phyloP scores from a whole-genome alignment of 2,113 vertebrate genomes.

The Peromyscus californicus region DNA sequence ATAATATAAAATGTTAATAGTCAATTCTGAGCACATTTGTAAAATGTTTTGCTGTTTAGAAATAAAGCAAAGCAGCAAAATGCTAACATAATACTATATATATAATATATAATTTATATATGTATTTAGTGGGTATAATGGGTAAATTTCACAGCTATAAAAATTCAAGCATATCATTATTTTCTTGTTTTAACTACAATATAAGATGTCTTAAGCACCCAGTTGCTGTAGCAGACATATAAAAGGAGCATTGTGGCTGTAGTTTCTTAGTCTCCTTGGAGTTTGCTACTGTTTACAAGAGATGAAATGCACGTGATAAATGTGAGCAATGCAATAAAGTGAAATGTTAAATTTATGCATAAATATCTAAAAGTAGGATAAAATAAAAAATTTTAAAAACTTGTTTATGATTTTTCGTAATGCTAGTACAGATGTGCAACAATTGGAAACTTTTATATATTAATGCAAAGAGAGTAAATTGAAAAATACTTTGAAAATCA shows the following conservation, averaged over 20 bases:
- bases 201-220: not conserved
- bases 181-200: constrained; percentile 3
- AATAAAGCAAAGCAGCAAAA: not conserved
- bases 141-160: not conserved
- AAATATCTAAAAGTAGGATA: not conserved
- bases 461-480: not conserved
- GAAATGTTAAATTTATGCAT: not conserved
- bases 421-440: not conserved
- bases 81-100: not conserved
- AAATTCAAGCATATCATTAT: not conserved
- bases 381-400: not conserved
- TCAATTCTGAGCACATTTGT: not conserved
- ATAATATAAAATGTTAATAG: not conserved
- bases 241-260: not conserved
- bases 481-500: not conserved
- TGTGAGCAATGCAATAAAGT: not conserved
- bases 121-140: not conserved
- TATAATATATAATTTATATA: not conserved
- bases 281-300: not conserved
- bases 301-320: not conserved
- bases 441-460: not conserved
- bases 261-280: not conserved
- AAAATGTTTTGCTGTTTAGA: not conserved
- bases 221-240: not conserved
- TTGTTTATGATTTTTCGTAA: not conserved